Conservation (phyloP, 2,797 vertebrate genomes). For the Pipistrellus kuhlii region DNA sequence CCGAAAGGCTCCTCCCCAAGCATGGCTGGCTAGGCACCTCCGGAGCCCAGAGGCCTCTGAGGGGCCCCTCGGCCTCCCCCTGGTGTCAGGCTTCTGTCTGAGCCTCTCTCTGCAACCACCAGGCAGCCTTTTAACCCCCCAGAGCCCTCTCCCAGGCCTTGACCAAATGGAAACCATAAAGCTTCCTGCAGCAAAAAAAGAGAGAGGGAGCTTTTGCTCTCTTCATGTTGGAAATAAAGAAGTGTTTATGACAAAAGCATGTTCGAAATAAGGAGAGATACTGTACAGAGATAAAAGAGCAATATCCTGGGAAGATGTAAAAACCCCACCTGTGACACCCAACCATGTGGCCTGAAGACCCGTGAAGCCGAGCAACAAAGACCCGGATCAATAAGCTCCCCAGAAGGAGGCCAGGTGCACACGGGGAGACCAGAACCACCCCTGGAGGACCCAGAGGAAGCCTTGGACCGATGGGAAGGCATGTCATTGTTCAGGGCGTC, state of each 20-base stretch:
- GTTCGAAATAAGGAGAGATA: background rate
- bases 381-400: background rate
- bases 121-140: background rate
- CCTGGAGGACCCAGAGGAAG: background rate
- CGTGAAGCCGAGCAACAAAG: background rate
- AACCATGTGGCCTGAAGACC: background rate
- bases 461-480: background rate
- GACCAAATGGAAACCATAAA: background rate
- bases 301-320: background rate
- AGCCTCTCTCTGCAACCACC: background rate
- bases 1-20: background rate
- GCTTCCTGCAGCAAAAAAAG: background rate
- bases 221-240: background rate
- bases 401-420: background rate
- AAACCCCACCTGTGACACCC: too few species aligned
- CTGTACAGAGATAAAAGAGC: background rate
- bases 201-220: background rate
- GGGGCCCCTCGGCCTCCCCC: background rate
- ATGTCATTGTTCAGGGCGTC: background rate
- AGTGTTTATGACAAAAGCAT: background rate
- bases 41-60: background rate
- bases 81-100: background rate
- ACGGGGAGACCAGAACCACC: background rate
- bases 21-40: background rate
- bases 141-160: background rate